Base-by-base conservation (phyloP, 1,140 invertebrate genomes). In the roundworm (Caenorhabditis elegans) region DNA sequence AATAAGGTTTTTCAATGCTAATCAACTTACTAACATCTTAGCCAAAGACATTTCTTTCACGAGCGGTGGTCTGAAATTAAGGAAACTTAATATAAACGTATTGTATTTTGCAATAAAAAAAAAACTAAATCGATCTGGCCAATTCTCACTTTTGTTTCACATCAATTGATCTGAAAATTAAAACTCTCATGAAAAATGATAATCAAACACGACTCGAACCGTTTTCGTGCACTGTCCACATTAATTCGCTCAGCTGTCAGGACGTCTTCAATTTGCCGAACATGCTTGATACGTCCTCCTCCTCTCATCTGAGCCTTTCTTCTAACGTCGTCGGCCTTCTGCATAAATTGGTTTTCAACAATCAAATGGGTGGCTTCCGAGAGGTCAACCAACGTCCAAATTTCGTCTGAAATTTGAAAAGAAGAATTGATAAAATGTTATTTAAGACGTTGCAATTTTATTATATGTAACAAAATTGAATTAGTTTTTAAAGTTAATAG, bases 221-320 rank as follows among this genome's bases (percentile, higher is more conserved):
- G 31, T 70, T 70, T 70, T 70, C 60, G 34, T 24, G 60, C 34
- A 70, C 60, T 77, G 28, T 81, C 80, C 24, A 28, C 51, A 60
- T 76, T 82, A 31, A 84, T 85, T 46, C 43, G 65, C 19, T 80
- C 78, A 19, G 84, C 48, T 15, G 83, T 76, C 19, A 85, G 28
- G 11, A 86, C 80, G 28, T 86, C 86, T n/a, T 86, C 85, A 39
- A 86, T 51, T 13, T 31, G 47, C 53, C 82, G 80, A 36, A 87
- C 76, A 79, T 86, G 79, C 34, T 84, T 84, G 36, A 87, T 87
- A 70, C 86, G 47, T 3, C 82, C 86, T 39, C 85, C 85, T 11
- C 86, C 85, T 17, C 86, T 36, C 86, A 87, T 87, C n/a, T 85
- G 78, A 10, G 86, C 86, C 48, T 87, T 87, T 36, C 85, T 48